A percentile compares a stretch with the other conserved stretches of the same genome.
Evolutionary conservation across 2,113 vertebrate species (phyloP).

Genomic region (Bos javanicus): DNA sequence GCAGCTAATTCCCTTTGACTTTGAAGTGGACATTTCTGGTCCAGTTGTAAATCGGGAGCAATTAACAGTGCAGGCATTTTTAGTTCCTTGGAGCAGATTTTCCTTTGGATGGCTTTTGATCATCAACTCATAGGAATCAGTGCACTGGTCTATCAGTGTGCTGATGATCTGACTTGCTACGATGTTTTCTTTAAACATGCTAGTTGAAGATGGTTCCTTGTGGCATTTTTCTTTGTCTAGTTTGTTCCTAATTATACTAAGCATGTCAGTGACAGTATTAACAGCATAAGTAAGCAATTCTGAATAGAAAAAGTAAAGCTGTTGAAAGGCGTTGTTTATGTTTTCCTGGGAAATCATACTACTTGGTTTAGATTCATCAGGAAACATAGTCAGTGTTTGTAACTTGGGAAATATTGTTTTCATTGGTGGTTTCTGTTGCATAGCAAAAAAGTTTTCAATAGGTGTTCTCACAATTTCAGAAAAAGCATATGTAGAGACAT

Average conservation of each 20-base stretch:
- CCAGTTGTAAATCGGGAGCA: background rate
- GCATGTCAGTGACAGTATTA: background rate
- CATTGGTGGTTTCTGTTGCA: background rate
- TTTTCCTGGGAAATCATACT: background rate
- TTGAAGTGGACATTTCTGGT: background rate
- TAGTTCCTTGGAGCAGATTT: background rate
- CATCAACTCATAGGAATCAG: background rate
- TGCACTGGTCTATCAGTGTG: slow-evolving; percentile 30
- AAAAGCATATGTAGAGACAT: background rate
- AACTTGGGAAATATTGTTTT: background rate
- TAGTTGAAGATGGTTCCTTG: background rate
- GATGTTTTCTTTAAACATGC: background rate
- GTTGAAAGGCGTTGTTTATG: background rate
- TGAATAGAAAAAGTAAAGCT: slow-evolving; percentile 33
- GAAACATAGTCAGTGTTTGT: background rate
- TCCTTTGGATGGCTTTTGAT: background rate
- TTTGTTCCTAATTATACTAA: slow-evolving; percentile 28
- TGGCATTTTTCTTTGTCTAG: slow-evolving; percentile 7
- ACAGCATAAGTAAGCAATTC: slow-evolving; percentile 11
- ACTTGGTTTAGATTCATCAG: background rate
- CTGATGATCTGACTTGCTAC: slow-evolving; percentile 22
- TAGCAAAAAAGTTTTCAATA: background rate
- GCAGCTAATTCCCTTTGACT: background rate
- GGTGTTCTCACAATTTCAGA: slow-evolving; percentile 31
- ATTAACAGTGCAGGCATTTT: background rate